Percentiles rank a stretch among this genome's conserved stretches.
Evolutionary conservation across 37 sponge, comb jelly and placozoan species (phyloP).

Genomic region (Eunapius fragilis): DNA sequence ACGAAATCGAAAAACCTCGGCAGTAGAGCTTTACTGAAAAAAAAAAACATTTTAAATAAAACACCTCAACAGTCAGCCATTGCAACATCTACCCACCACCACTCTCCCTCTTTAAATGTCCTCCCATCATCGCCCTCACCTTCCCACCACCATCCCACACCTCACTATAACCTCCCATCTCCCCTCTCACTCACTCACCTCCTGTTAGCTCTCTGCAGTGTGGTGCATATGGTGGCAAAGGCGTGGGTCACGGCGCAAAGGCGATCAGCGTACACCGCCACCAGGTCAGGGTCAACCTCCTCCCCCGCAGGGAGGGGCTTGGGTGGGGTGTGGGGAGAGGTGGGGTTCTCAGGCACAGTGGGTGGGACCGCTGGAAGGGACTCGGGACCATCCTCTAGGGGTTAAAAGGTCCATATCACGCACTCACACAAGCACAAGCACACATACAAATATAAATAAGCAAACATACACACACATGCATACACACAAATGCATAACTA

Average conservation of each 20-base stretch:
- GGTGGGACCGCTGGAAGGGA: neutral
- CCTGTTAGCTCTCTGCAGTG: slow-evolving; percentile 29
- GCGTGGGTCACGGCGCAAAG: slow-evolving; percentile 85
- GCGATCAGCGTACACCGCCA: slow-evolving; percentile 79
- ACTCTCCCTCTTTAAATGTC: too few species aligned
- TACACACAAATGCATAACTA: neutral
- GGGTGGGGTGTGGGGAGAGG: neutral
- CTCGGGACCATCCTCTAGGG: neutral
- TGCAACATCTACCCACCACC: neutral
- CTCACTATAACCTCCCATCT: neutral
- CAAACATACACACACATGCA: neutral
- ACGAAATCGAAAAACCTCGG: slow-evolving; percentile 58
- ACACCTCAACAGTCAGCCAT: too few species aligned
- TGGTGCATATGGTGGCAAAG: slow-evolving; percentile 74
- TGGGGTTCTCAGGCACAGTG: neutral
- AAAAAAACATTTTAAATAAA: neutral
- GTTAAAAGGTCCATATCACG: too few species aligned
- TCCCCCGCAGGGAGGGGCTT: neutral
- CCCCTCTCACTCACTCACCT: slow-evolving; percentile 21
- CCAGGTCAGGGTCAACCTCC: slow-evolving; percentile 23
- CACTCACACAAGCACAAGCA: neutral
- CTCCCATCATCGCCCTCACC: too few species aligned
- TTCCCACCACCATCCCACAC: too few species aligned
- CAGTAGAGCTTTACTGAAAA: slow-evolving; percentile 32
- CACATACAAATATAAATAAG: neutral